phyloP scores from a whole-genome alignment of 2,797 vertebrate genomes.

The Emydoidea blandingii region DNA sequence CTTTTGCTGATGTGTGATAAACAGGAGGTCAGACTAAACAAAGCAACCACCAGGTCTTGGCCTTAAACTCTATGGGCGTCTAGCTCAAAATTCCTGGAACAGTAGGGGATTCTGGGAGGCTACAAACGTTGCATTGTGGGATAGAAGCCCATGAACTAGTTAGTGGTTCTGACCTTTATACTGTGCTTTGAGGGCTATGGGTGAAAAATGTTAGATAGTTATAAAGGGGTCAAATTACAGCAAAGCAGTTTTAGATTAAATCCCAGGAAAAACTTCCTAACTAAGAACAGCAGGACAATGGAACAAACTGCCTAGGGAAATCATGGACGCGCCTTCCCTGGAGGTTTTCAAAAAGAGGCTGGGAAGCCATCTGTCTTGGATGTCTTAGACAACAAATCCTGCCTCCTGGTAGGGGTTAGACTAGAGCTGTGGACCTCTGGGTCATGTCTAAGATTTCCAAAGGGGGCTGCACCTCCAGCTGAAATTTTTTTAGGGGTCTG shows the following conservation, averaged over 20 bases:
- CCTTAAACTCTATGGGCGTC: too few species aligned
- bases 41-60: too few species aligned
- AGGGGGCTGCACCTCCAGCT: too few species aligned
- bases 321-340: too few species aligned
- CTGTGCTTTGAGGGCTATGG: background rate
- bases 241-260: background rate
- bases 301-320: background rate
- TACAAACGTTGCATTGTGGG: background rate
- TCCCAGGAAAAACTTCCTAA: background rate
- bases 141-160: background rate
- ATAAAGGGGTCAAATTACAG: background rate
- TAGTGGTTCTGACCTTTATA: background rate
- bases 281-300: background rate
- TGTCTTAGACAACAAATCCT: too few species aligned
- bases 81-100: background rate
- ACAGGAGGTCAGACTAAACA: too few species aligned
- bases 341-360: background rate
- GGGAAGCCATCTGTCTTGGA: too few species aligned
- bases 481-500: too few species aligned
- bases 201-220: background rate
- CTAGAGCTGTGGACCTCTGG: too few species aligned
- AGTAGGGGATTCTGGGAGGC: background rate
- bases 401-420: too few species aligned
- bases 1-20: too few species aligned
- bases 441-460: too few species aligned